Evolutionary conservation across 2,888 invertebrate genomes (phyloP).

Genomic region (Boloria euphrosyne): DNA sequence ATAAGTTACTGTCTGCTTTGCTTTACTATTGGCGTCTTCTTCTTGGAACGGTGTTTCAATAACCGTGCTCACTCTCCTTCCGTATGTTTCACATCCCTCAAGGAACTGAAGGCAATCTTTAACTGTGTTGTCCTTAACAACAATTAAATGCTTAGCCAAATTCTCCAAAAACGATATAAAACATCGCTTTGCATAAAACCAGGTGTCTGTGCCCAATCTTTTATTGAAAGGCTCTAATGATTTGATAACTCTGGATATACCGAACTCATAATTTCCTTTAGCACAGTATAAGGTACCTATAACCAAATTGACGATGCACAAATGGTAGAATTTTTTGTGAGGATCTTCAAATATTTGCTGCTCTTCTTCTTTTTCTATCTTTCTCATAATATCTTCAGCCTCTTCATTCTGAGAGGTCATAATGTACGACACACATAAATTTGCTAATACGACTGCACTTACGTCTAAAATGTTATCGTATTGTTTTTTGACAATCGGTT

Average conservation of each 20-base stretch:
- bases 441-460: conserved; percentile 98
- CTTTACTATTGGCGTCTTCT: conserved; percentile 85
- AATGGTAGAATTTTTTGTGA: conserved; percentile 95
- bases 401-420: conserved; percentile 99
- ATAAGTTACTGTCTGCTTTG: conserved; percentile 95
- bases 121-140: conserved; percentile 92
- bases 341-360: conserved; percentile 95
- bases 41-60: conserved; percentile 91
- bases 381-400: conserved; percentile 98
- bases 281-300: conserved; percentile 99
- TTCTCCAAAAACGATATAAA: conserved; percentile 96
- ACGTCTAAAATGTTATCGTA: conserved; percentile 96
- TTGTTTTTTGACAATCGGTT: conserved; percentile 97
- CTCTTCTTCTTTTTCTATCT: conserved; percentile 99
- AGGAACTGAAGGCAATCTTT: conserved; percentile 94
- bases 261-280: conserved; percentile 99
- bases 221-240: conserved; percentile 96
- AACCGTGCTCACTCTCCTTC: conserved; percentile 90
- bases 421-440: conserved; percentile 98
- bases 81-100: conserved; percentile 94
- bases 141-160: conserved; percentile 94
- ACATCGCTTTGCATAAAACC: conserved; percentile 98
- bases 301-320: conserved; percentile 99
- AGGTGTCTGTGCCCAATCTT: conserved; percentile 98
- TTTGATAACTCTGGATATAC: conserved; percentile 97